Evolutionary conservation across 2,113 vertebrate genomes (phyloP).

Genomic region (Cinclus cinclus): DNA sequence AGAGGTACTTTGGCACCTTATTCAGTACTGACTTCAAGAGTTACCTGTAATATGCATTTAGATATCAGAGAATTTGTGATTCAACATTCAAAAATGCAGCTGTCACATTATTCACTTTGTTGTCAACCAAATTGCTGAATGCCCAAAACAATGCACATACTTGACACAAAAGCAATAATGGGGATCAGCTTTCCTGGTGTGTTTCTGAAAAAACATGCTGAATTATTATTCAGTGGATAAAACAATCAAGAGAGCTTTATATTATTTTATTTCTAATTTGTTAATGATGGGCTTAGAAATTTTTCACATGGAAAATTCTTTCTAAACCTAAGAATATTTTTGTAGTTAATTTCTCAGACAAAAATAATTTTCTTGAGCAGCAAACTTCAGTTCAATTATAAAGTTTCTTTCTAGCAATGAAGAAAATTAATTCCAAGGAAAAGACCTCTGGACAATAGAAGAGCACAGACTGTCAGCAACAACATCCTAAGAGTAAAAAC

Average conservation of each 20-base stretch:
- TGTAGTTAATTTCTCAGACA: neutral
- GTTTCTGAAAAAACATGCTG: neutral
- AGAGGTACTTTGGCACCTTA: neutral
- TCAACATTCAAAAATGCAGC: neutral
- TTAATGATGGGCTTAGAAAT: neutral
- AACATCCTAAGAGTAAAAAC: neutral
- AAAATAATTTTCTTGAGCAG: neutral
- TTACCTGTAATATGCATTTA: neutral
- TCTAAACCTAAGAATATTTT: neutral
- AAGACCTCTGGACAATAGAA: neutral
- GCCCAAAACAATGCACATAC: neutral
- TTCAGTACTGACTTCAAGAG: neutral
- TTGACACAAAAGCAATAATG: neutral
- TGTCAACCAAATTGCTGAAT: neutral
- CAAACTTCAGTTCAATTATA: neutral
- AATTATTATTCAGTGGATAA: neutral
- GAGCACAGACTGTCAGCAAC: neutral
- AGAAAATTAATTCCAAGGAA: neutral
- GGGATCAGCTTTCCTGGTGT: neutral
- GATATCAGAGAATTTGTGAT: neutral
- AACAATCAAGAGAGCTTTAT: neutral
- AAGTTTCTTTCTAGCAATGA: neutral
- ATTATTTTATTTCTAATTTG: neutral
- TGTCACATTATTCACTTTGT: neutral
- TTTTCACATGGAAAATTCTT: neutral